These are phyloP conservation scores for Zaprionus vittiger DNA, from an alignment of 1,140 invertebrate genomes.

Conservation along the genomic window DNA sequence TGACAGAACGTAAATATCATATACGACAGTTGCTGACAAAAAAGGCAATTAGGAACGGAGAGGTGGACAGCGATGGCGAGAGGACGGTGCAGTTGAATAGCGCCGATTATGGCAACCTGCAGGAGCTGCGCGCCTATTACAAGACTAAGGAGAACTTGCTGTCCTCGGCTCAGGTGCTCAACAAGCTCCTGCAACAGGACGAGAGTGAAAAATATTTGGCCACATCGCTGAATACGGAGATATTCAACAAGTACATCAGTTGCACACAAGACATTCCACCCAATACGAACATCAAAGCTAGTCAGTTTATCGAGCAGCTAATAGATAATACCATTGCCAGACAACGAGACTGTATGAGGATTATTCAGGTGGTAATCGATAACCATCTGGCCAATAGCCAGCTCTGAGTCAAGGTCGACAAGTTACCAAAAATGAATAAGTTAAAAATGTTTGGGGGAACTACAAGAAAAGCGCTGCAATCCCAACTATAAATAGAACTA, in stretches of 20 bases:
- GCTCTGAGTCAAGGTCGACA: constrained; percentile 43
- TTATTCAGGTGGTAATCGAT: constrained; percentile 78
- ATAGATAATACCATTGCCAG: constrained; percentile 76
- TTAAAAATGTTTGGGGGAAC: constrained; percentile 9
- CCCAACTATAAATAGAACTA: constrained; percentile 23
- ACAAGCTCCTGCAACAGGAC: constrained; percentile 72
- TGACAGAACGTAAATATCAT: constrained; percentile 80
- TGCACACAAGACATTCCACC: constrained; percentile 81
- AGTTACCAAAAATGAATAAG: background rate
- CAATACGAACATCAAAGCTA: constrained; percentile 73
- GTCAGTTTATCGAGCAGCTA: constrained; percentile 78
- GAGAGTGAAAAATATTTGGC: constrained; percentile 69
- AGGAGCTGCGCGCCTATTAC: constrained; percentile 73
- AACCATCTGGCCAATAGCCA: constrained; percentile 74
- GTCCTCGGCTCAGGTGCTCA: constrained; percentile 65
- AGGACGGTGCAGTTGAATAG: constrained; percentile 63
- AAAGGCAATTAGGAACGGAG: constrained; percentile 55
- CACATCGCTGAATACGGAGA: constrained; percentile 79
- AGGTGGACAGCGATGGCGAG: constrained; percentile 25
- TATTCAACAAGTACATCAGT: constrained; percentile 81
- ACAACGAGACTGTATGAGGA: constrained; percentile 74
- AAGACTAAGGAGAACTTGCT: constrained; percentile 73
- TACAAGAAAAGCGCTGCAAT: background rate
- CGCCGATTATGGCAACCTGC: constrained; percentile 68
- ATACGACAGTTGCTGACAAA: constrained; percentile 74